Base-by-base conservation (phyloP, 2,113 vertebrate species). In the Carassius auratus region DNA sequence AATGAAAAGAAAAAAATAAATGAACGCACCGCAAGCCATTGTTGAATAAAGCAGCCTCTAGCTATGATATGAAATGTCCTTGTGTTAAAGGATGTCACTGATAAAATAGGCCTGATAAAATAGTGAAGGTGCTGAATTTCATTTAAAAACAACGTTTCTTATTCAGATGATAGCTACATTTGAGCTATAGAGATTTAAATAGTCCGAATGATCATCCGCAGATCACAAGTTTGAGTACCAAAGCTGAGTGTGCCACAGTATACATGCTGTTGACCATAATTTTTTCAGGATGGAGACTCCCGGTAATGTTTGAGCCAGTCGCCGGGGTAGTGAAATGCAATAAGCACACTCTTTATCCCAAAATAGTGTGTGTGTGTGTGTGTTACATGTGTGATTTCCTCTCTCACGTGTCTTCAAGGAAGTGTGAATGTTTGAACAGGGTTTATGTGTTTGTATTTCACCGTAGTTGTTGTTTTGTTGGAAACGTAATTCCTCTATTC, bases 261-360 rank as follows among this genome's bases (percentile, higher is more conserved):
- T 73, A 45, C 17, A 5, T n/a, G 38, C 19, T 73, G 36, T 73
- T 45, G 69, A 45, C 10, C 36, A n/a, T 73, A 10, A 19, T 73
- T n/a, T 69, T 73, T 73, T 45, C 23, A n/a, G 10, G 42, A 50
- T 66, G 55, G 77, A n/a, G 57, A 64, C 57, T 80, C 30, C 73
- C 9, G 78, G 61, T 81, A 66, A 48, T 57, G 14, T 83, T 83
- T 71, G 81, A 83, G 81, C 66, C 81, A 83, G 64, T 83, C 23
- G 81, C 81, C 81, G 81, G 81, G 81, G 45, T 52, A 55, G 33
- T 8, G 45, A 83, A 71, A 69, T 83, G 81, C 81, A 83, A 83
- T 83, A 81, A 81, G 78, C 78, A 81, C 78, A 81, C 23, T 64
- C 78, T 81, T 81, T 64, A 57, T 26, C 81, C 81, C 81, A 83